Percentiles rank a stretch among this genome's conserved stretches.
These are phyloP conservation scores for Enteromius unitaeniatus DNA, from an alignment of 2,797 vertebrate species.

Conservation along the genomic window DNA sequence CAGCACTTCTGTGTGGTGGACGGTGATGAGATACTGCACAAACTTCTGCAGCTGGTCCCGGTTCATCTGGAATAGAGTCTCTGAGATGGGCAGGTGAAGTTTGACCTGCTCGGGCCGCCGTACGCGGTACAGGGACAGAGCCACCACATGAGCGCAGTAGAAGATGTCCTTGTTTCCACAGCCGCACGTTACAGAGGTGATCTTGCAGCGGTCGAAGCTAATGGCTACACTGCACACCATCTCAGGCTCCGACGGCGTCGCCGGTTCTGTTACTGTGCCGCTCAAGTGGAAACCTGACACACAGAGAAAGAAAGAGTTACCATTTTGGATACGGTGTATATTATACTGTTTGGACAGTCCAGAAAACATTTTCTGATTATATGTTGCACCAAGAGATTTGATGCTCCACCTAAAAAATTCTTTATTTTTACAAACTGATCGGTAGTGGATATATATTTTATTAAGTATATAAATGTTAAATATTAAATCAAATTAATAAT, in stretches of 20 bases:
- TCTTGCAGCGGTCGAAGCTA: slow-evolving; percentile 99
- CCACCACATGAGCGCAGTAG: slow-evolving; percentile 98
- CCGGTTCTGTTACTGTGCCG: slow-evolving; percentile 96
- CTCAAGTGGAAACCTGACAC: slow-evolving; percentile 94
- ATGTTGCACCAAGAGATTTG: background rate
- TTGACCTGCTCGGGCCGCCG: slow-evolving; percentile 98
- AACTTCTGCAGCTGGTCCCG: slow-evolving; percentile 99
- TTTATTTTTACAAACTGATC: background rate
- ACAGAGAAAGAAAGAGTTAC: slow-evolving; percentile 38
- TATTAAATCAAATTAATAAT: background rate
- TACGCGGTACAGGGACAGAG: slow-evolving; percentile 95
- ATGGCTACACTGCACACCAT: slow-evolving; percentile 96
- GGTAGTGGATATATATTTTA: too few relatives aligned
- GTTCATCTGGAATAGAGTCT: slow-evolving; percentile 99
- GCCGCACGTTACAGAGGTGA: slow-evolving; percentile 97
- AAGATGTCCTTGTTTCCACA: slow-evolving; percentile 99
- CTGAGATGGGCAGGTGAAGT: slow-evolving; percentile 98
- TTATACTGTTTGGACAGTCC: too few relatives aligned
- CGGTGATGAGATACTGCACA: slow-evolving; percentile 98
- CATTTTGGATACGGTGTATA: background rate
- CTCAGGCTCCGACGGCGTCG: slow-evolving; percentile 91
- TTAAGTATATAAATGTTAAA: background rate
- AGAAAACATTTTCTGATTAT: background rate
- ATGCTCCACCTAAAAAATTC: background rate
- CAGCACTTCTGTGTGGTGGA: slow-evolving; percentile 98